Conservation (phyloP, 2,113 vertebrate genomes). For the Coregonus clupeaformis region DNA sequence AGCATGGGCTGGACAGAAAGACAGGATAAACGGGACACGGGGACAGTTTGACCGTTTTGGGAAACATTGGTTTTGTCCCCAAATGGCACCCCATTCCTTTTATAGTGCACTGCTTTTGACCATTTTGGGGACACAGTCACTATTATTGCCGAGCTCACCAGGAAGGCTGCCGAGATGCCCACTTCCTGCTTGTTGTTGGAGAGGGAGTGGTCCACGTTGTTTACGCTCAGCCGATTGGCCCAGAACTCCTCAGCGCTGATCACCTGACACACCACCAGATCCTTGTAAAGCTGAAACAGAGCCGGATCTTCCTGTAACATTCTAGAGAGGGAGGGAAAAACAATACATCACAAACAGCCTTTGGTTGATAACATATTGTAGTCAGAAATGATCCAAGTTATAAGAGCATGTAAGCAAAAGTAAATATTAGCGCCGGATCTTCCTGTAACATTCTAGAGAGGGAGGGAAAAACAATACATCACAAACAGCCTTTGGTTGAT, state of each 20-base stretch:
- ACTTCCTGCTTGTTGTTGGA: conserved; percentile 91
- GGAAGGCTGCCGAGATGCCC: conserved; percentile 96
- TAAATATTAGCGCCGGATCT: too few relatives aligned
- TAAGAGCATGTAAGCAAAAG: too few relatives aligned
- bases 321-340: conserved; percentile 72
- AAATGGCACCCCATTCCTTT: too few relatives aligned
- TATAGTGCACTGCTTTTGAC: too few relatives aligned
- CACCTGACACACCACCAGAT: conserved; percentile 97
- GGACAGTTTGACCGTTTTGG: too few relatives aligned
- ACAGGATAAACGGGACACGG: too few relatives aligned
- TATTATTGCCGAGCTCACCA: conserved; percentile 75
- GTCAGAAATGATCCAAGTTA: not conserved
- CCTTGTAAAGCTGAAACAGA: conserved; percentile 98
- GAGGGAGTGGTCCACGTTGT: conserved; percentile 74
- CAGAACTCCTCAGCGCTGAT: conserved; percentile 99
- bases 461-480: too few relatives aligned
- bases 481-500: too few relatives aligned
- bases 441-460: too few relatives aligned
- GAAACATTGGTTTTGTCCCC: too few relatives aligned
- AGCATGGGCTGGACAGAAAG: too few relatives aligned
- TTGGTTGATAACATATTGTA: not conserved
- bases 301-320: conserved; percentile 99
- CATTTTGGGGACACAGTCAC: not conserved
- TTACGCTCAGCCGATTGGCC: conserved; percentile 91
- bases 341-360: not conserved